Evolutionary conservation across 2,113 vertebrate genomes (phyloP).

Genomic region (Lagopus leucura): DNA sequence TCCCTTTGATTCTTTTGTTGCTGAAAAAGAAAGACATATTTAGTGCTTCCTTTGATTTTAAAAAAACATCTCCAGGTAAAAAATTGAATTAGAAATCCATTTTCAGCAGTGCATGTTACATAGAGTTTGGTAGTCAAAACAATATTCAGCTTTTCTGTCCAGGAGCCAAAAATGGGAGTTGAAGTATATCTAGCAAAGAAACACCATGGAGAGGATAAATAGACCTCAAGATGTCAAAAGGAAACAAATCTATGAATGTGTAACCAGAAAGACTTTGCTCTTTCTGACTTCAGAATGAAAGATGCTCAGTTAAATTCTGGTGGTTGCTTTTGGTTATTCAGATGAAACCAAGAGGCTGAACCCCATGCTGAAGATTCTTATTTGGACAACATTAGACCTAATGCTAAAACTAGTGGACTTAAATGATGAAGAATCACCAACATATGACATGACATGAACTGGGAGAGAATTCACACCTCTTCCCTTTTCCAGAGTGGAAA

Average conservation of each 20-base stretch:
- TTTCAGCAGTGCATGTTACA: not conserved
- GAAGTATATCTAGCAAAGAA: not conserved
- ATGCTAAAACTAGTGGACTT: not conserved
- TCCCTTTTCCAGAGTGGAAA: not conserved
- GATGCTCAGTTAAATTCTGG: not conserved
- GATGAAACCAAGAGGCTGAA: not conserved
- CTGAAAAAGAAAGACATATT: not conserved
- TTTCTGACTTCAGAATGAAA: not conserved
- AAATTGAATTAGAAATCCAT: not conserved
- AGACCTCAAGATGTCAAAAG: not conserved
- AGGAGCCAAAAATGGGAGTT: not conserved
- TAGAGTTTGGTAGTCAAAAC: not conserved
- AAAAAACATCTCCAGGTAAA: not conserved
- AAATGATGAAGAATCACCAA: not conserved
- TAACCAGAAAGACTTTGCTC: not conserved
- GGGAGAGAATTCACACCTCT: not conserved
- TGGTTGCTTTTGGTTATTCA: not conserved
- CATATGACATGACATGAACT: not conserved
- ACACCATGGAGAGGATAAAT: not conserved
- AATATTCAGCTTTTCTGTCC: not conserved
- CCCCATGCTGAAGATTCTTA: not conserved
- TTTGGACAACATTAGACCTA: not conserved
- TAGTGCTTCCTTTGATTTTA: not conserved
- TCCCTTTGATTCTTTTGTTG: not conserved
- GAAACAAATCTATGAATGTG: not conserved